Base-by-base conservation (phyloP, 2,888 invertebrate genomes). In the Eristalinus aeneus region DNA sequence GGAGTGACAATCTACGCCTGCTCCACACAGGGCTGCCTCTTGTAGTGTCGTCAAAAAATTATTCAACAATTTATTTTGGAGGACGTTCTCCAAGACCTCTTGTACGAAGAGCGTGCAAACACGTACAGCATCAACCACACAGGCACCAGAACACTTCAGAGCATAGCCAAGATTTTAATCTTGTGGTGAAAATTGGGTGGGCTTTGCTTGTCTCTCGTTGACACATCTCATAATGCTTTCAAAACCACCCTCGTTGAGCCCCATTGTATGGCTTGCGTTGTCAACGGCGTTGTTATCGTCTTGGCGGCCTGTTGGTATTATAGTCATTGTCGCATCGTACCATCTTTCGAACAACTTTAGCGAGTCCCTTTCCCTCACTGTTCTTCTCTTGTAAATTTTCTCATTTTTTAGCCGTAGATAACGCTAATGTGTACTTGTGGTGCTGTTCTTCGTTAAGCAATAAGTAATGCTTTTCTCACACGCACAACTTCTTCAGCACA, bases 361-460 rank as follows among this genome's bases (percentile, higher is more conserved):
- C 12, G 5, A 2, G 11, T n/a, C 12, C 5, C 12, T 34, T 9
- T 20, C 60, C n/a, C 20, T 27, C 23, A 10, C 23, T 16, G 11
- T 39, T n/a, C n/a, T n/a, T n/a, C n/a, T n/a, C 2, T 22, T 53
- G 12, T 32, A 65, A 58, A 53, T 31, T 53, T 64, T 54, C 63
- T 39, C 36, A 71, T 58, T 65, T 78, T 65, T 65, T 65, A 72
- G 46, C 64, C 72, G 34, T 58, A 65, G 71, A 54, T 65, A 72
- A 67, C 78, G 60, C 65, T 78, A 65, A 65, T 78, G 71, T 72
- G 71, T 54, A 78, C 71, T 72, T 78, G 72, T 65, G 65, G 53
- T 64, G 56, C 64, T 60, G 27, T 63, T 46, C 46, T 46, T 9
- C 46, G 68, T 77, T 54, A 69, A 56, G 72, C 72, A 60, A 61